Percentiles rank a stretch among this genome's conserved stretches.
phyloP scores from a whole-genome alignment of 2,113 vertebrate genomes.

The Gulo gulo region DNA sequence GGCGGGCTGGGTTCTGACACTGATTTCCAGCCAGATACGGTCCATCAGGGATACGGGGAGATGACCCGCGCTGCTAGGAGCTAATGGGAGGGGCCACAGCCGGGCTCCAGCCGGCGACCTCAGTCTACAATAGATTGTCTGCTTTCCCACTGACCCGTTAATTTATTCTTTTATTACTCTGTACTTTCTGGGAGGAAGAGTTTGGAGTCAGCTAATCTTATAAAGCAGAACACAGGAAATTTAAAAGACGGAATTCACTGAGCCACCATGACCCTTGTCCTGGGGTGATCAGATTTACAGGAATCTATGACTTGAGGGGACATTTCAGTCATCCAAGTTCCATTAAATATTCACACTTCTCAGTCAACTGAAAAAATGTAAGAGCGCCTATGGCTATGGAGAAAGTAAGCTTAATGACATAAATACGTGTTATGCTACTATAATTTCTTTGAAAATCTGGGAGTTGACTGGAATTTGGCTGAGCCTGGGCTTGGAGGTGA shows the following conservation, averaged over 20 bases:
- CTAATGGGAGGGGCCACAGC: accelerated
- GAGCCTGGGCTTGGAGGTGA: neutral
- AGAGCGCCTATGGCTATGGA: neutral
- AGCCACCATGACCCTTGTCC: neutral
- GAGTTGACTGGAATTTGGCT: neutral
- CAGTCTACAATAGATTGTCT: neutral
- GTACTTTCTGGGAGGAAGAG: neutral
- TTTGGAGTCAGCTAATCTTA: neutral
- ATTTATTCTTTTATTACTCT: neutral
- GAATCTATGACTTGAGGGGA: neutral
- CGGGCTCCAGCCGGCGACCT: neutral
- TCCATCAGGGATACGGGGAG: accelerated
- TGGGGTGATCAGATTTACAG: neutral
- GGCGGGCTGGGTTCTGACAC: neutral
- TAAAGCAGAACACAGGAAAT: neutral
- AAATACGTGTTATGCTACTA: neutral
- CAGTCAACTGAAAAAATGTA: neutral
- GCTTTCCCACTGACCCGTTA: neutral
- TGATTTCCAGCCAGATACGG: neutral
- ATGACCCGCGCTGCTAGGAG: accelerated
- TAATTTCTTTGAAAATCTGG: neutral
- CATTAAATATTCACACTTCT: neutral
- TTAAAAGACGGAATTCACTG: neutral
- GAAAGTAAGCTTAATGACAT: constrained; percentile 20
- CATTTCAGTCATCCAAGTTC: neutral